Percentiles rank a stretch among this genome's conserved stretches.
Evolutionary conservation across 2,797 vertebrate genomes (phyloP).

Genomic region (Pygocentrus nattereri): DNA sequence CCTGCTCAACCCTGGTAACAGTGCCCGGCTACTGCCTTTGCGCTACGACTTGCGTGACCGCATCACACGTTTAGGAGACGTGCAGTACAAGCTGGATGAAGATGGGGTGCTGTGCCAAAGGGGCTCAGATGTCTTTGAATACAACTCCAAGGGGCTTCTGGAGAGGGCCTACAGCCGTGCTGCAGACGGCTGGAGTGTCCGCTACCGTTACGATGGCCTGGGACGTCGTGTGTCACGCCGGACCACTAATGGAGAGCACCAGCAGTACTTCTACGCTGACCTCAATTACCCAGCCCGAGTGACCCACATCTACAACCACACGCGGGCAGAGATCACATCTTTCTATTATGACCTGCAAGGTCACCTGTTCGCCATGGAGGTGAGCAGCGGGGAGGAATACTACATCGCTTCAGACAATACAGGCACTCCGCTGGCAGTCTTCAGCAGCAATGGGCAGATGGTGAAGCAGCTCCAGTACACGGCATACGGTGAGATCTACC

Average conservation of each 20-base stretch:
- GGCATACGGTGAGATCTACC: constrained; percentile 84
- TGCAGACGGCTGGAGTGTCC: constrained; percentile 83
- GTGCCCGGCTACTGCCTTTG: constrained; percentile 85
- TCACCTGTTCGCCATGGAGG: constrained; percentile 91
- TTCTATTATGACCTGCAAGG: constrained; percentile 91
- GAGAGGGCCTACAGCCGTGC: constrained; percentile 87
- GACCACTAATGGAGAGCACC: constrained; percentile 84
- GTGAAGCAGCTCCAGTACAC: constrained; percentile 82
- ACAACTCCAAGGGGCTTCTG: constrained; percentile 89
- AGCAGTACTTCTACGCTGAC: constrained; percentile 90
- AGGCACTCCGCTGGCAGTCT: constrained; percentile 86
- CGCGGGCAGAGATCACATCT: constrained; percentile 87
- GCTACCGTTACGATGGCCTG: constrained; percentile 87
- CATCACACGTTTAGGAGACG: constrained; percentile 86
- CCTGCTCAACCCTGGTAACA: constrained; percentile 87
- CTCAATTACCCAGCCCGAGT: constrained; percentile 87
- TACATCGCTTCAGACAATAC: constrained; percentile 89
- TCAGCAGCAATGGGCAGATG: constrained; percentile 91
- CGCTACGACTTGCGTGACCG: constrained; percentile 89
- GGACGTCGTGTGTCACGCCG: constrained; percentile 87
- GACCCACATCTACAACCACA: constrained; percentile 90
- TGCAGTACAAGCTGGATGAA: constrained; percentile 88
- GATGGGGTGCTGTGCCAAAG: constrained; percentile 87
- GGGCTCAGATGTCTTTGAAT: constrained; percentile 85
- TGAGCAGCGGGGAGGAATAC: constrained; percentile 88